phyloP scores from a whole-genome alignment of 64 coral and sea anemone species.

The Stichodactyla helianthus region DNA sequence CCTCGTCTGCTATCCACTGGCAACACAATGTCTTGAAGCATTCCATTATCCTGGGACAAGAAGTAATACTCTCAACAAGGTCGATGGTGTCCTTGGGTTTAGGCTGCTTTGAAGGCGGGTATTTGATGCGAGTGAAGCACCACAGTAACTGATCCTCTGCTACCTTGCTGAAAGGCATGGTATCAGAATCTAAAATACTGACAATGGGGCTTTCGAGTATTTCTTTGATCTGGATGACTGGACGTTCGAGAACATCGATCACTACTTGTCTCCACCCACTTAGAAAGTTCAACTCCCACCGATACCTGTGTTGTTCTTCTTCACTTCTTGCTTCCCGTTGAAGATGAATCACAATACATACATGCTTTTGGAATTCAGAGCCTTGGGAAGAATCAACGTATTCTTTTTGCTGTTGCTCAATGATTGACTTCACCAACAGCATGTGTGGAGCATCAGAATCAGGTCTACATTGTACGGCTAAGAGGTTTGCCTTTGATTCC shows the following conservation, averaged over 20 bases:
- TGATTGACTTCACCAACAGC: conserved; percentile 74
- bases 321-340: neutral
- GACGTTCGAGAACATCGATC: conserved; percentile 45
- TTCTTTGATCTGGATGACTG: conserved; percentile 26
- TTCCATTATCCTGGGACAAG: conserved; percentile 27
- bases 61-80: conserved; percentile 39
- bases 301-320: neutral
- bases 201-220: conserved; percentile 19
- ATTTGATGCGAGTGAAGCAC: conserved; percentile 83
- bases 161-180: conserved; percentile 12
- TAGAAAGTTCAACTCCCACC: conserved; percentile 77
- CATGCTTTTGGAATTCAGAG: conserved; percentile 54
- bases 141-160: conserved; percentile 29
- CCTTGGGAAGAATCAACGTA: conserved; percentile 14
- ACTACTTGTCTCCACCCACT: conserved; percentile 71
- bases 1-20: conserved; percentile 41
- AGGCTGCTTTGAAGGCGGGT: conserved; percentile 11
- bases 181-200: conserved; percentile 1
- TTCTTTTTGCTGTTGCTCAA: conserved; percentile 61
- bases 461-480: conserved; percentile 82
- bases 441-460: conserved; percentile 80
- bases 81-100: conserved; percentile 14
- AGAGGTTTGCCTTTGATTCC: conserved; percentile 19
- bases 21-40: conserved; percentile 50
- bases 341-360: conserved; percentile 78